Conservation (phyloP, 1,140 invertebrate genomes). For the Acromyrmex echinatior region DNA sequence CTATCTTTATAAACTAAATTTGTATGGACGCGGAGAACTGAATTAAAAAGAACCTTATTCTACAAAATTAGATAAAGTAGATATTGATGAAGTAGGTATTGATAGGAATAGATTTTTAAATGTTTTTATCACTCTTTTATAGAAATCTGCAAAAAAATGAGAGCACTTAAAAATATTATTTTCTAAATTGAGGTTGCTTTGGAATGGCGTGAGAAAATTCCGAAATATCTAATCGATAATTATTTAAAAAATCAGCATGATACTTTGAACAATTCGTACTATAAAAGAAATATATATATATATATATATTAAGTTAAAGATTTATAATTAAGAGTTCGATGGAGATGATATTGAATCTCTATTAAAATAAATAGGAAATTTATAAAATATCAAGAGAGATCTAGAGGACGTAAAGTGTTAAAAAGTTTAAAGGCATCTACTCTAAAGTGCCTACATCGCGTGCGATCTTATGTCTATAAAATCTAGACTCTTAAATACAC, state of each 20-base stretch:
- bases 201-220: neutral
- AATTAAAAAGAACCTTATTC: slow-evolving; percentile 16
- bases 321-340: slow-evolving; percentile 20
- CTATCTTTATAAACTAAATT: neutral
- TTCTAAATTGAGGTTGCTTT: neutral
- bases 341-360: neutral
- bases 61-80: neutral
- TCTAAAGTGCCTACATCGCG: slow-evolving; percentile 11
- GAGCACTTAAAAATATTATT: neutral
- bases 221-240: neutral
- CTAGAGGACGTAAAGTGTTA: neutral
- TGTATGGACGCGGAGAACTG: neutral
- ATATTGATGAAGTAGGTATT: neutral
- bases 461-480: slow-evolving; percentile 49
- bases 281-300: too few relatives aligned
- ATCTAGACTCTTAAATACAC: slow-evolving; percentile 54
- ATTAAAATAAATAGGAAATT: neutral
- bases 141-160: neutral
- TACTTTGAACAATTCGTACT: neutral
- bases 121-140: neutral
- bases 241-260: neutral
- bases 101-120: neutral
- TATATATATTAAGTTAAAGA: neutral
- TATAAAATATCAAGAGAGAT: slow-evolving; percentile 31
- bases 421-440: neutral